Conservation (phyloP, 1,140 invertebrate species). For the Cepaea nemoralis region DNA sequence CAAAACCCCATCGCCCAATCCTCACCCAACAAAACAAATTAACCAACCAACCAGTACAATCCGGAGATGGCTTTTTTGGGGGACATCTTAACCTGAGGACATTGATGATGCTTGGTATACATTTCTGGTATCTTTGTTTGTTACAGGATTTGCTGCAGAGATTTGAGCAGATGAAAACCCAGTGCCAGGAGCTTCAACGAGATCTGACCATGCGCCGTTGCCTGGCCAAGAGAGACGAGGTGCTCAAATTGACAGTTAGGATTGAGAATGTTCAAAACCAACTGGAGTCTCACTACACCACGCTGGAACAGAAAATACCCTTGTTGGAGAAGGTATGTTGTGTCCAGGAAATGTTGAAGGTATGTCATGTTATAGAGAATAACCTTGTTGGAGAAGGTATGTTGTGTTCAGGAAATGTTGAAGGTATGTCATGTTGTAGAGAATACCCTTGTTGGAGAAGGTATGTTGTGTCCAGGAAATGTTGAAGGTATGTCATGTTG, state of each 20-base stretch:
- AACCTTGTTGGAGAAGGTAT: no score
- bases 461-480: no score
- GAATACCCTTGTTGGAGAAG: no score
- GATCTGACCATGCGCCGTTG: slow-evolving; percentile 64
- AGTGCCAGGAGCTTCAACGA: slow-evolving; percentile 61
- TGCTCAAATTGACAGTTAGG: slow-evolving; percentile 43
- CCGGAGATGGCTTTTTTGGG: no score
- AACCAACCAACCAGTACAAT: no score
- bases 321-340: slow-evolving; percentile 53
- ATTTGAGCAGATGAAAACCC: slow-evolving; percentile 58
- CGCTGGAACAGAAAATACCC: slow-evolving; percentile 54
- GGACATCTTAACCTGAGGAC: no score
- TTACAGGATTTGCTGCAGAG: slow-evolving; percentile 54
- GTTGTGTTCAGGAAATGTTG: no score
- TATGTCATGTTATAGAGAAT: no score
- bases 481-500: no score
- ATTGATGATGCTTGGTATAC: not conserved
- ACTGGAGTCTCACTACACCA: slow-evolving; percentile 51
- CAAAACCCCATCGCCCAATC: no score
- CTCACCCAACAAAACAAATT: no score
- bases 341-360: not conserved
- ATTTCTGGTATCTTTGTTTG: not conserved
- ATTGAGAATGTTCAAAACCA: slow-evolving; percentile 49
- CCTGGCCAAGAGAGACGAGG: slow-evolving; percentile 49
- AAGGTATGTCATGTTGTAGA: no score